phyloP scores from a whole-genome alignment of 1,140 invertebrate species.

The Drosophila rufa region DNA sequence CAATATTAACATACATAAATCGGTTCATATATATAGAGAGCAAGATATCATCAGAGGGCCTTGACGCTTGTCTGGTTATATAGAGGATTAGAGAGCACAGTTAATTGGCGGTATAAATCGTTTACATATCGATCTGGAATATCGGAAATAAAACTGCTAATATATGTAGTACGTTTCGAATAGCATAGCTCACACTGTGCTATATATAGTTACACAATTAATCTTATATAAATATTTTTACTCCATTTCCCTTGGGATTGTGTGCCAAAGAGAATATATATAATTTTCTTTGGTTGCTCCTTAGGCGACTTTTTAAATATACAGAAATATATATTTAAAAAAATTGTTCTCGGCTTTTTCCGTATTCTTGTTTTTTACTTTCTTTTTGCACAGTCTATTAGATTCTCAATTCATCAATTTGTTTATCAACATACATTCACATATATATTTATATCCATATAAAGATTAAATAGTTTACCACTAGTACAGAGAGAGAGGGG shows the following conservation, averaged over 20 bases:
- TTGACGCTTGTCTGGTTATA: conserved; percentile 40
- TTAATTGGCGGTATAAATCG: conserved; percentile 82
- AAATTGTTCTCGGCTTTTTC: conserved; percentile 65
- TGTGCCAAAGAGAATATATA: conserved; percentile 4
- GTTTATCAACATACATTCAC: conserved; percentile 79
- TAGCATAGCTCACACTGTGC: conserved; percentile 66
- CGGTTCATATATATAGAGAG: conserved; percentile 41
- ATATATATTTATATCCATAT: conserved; percentile 50
- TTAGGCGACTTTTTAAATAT: conserved; percentile 62
- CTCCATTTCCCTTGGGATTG: conserved; percentile 2
- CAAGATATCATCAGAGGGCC: conserved; percentile 40
- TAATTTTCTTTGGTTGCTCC: conserved; percentile 1
- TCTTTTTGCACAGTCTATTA: conserved; percentile 79
- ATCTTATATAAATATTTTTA: conserved; percentile 50
- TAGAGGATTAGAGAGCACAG: conserved; percentile 73
- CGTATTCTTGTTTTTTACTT: conserved; percentile 11
- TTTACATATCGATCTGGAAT: conserved; percentile 63
- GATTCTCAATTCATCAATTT: conserved; percentile 83
- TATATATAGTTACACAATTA: conserved; percentile 45
- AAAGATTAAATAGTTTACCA: conserved; percentile 50
- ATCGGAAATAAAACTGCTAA: conserved; percentile 63
- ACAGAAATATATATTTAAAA: conserved; percentile 71
- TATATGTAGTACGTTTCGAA: conserved; percentile 54
- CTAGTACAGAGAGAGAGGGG: conserved; percentile 13
- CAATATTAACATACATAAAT: conserved; percentile 62